Evolutionary conservation across 2,888 invertebrate species (phyloP), one percentile per base, ranked within the genome.

Genomic region (Idaea dimidiata): DNA sequence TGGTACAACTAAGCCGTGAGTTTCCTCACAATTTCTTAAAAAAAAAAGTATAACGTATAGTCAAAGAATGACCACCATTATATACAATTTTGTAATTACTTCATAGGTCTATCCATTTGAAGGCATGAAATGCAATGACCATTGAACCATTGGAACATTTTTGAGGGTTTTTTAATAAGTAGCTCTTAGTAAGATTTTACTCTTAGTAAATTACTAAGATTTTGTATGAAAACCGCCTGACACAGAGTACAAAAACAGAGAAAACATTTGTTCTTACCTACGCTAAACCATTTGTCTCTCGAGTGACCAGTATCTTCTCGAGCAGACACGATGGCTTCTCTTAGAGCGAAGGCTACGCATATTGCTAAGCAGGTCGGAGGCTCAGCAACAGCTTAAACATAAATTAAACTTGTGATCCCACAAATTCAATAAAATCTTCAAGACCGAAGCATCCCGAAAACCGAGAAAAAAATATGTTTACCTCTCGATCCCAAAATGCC

Each of bases 311-410:
- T 89, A 66, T 96, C 94, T 55, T 80, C 82, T 64, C 96, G 88
- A 0, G 95, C 95, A 0, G 95, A 92, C 58, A 93, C 89, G 6
- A 96, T 82, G 0, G 96, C 96, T 64, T 94, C 88, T 55, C 95
- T 89, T 59, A 96, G 83, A 0, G 96, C 96, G 62, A 95, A 88
- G 1, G 94, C 89, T 1, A 93, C 86, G 0, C 84, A 80, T 0
- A 93, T 76, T 0, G 91, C 78, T 66, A 94, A 72, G 68, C 92
- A 92, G 0, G 86, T 79, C 0, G 94, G 89, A 1, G 94, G 94
- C 71, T 94, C 94, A 0, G 91, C 88, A 2, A 91, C 90, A 16
- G 91, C 94, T 94, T 66, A 54, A 83, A 81, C 16, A 57, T 17
- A 58, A 18, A 5, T 59, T 43, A 43, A 43, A 43, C 8, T 8